A percentile compares a stretch with the other conserved stretches of the same genome.
Conservation (phyloP, 2,888 invertebrate species). For the Himalopsyche japonica region DNA sequence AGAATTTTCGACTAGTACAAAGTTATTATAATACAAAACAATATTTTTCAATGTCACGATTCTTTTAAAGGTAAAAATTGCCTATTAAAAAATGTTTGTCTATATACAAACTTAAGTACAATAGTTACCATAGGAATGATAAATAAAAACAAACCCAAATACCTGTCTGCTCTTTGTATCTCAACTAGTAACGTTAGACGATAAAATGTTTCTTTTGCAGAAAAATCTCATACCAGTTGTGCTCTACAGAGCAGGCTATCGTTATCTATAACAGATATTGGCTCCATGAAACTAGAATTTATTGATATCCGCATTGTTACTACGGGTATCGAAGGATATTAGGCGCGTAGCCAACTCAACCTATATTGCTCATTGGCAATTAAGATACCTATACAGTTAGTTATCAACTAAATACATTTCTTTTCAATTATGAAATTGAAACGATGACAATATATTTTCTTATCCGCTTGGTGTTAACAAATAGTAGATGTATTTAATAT, state of each 20-base stretch:
- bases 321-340: constrained; percentile 24
- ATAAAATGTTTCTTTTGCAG: background rate
- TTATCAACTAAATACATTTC: background rate
- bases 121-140: too few species aligned
- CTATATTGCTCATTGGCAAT: background rate
- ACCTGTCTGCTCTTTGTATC: background rate
- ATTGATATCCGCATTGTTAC: constrained; percentile 7
- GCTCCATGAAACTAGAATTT: background rate
- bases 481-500: too few species aligned
- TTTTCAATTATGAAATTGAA: too few species aligned
- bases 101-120: background rate
- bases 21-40: too few species aligned
- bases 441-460: too few species aligned
- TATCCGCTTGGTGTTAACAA: too few species aligned
- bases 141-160: background rate
- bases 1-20: too few species aligned
- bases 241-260: background rate
- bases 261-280: background rate
- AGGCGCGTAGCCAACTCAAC: constrained; percentile 27
- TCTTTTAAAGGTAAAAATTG: too few species aligned
- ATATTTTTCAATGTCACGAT: too few species aligned
- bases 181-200: background rate
- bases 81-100: too few species aligned
- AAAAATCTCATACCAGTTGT: background rate
- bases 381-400: background rate